Evolutionary conservation across 2,113 vertebrate genomes (phyloP).

Genomic region (Neogale vison): DNA sequence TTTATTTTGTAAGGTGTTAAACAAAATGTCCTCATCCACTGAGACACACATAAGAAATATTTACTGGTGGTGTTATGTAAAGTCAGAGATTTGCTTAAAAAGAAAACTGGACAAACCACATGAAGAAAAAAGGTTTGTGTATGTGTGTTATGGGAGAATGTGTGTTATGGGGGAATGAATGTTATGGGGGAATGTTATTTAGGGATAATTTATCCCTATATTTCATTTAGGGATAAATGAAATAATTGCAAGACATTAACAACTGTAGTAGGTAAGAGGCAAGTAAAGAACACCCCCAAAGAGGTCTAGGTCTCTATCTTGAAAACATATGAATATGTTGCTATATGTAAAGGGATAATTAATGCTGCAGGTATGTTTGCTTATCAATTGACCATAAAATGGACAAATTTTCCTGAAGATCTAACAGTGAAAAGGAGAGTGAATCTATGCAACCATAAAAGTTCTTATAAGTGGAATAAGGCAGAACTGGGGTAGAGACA

Average conservation of each 20-base stretch:
- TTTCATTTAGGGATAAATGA: neutral
- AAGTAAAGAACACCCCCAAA: neutral
- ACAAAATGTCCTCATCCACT: neutral
- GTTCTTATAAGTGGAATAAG: neutral
- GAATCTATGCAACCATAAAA: neutral
- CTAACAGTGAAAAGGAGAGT: neutral
- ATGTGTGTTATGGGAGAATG: neutral
- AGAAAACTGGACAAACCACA: neutral
- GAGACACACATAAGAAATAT: neutral
- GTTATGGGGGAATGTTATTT: no score
- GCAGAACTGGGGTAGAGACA: fast-evolving
- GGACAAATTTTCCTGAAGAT: neutral
- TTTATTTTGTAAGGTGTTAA: neutral
- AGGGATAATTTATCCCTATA: no score
- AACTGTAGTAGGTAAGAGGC: neutral
- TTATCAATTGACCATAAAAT: neutral
- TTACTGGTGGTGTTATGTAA: neutral
- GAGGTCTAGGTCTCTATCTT: neutral
- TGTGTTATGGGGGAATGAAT: no score
- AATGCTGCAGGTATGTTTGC: neutral
- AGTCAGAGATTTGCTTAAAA: neutral
- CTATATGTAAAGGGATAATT: neutral
- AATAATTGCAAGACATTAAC: neutral
- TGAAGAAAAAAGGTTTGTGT: neutral
- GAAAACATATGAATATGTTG: neutral